These are phyloP conservation scores for Vespertilio murinus DNA, from an alignment of 2,797 vertebrate species.

Conservation along the genomic window DNA sequence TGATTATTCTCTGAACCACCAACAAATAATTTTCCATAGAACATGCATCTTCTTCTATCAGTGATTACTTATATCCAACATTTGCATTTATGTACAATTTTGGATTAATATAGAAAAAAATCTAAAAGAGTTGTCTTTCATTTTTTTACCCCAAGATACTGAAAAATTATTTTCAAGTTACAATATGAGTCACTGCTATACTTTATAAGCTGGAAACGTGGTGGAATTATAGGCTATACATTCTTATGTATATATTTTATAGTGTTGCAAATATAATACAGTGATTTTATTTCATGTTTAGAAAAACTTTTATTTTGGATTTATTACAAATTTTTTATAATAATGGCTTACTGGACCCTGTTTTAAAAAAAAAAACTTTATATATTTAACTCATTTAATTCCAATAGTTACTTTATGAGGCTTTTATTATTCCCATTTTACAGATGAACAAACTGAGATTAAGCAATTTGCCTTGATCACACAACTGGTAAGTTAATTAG, in stretches of 20 bases:
- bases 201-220: background rate
- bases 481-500: background rate
- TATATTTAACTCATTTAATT: background rate
- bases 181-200: background rate
- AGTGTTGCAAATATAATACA: background rate
- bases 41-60: background rate
- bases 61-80: background rate
- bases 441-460: background rate
- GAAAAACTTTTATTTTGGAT: background rate
- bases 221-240: background rate
- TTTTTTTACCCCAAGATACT: background rate
- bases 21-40: background rate
- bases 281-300: background rate
- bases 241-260: background rate
- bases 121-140: background rate
- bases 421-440: background rate
- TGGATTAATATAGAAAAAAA: background rate
- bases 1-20: conserved; percentile 22
- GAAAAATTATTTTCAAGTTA: background rate
- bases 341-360: background rate
- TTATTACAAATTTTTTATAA: background rate
- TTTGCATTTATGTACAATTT: background rate
- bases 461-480: background rate
- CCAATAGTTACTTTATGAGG: background rate
- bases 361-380: background rate